Evolutionary conservation across 2,888 invertebrate genomes (phyloP), one percentile per base, ranked within the genome.

Genomic region (Cryptus viduatorius): DNA sequence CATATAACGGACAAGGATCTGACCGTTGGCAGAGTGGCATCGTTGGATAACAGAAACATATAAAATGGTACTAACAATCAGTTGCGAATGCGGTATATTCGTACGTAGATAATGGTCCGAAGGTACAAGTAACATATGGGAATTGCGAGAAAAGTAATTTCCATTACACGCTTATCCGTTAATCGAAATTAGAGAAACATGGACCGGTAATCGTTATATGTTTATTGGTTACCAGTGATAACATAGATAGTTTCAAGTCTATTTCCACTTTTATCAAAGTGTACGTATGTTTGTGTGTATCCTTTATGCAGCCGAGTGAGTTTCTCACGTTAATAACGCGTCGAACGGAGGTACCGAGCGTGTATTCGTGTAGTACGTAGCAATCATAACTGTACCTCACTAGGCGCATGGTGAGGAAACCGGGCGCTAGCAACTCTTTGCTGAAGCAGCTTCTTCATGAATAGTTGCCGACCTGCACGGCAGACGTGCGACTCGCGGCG

Each of bases 241-340:
- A 14, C 19, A 37, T 42, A 56, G 44, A 14, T 16, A 48, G 50
- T 61, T 46, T 10, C 29, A 16, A n/a, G 44, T 42, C 19, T 44
- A 44, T 44, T 56, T 29, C 24, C 10, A 14, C 14, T 31, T 12
- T 24, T 29, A 29, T 61, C 50, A 50, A n/a, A 50, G 16, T 50
- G 12, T n/a, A 19, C 19, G 31, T 50, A 12, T 46, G 31, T 31
- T n/a, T 53, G 24, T 53, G 24, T 71, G 31, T 50, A 29, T 37
- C 50, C 31, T 37, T 53, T 53, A 24, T 73, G 4, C 73, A n/a
- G 61, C n/a, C 7, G n/a, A 48, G 75, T 37, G 61, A 75, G 75
- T 48, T 75, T 75, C 75, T 75, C 75, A 75, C 75, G 75, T 64
- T 75, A 50, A 75, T 75, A 75, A 64, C 64, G 64, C 61, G 48